Conservation (phyloP, 1,140 invertebrate genomes). For the Drosophila truncata region DNA sequence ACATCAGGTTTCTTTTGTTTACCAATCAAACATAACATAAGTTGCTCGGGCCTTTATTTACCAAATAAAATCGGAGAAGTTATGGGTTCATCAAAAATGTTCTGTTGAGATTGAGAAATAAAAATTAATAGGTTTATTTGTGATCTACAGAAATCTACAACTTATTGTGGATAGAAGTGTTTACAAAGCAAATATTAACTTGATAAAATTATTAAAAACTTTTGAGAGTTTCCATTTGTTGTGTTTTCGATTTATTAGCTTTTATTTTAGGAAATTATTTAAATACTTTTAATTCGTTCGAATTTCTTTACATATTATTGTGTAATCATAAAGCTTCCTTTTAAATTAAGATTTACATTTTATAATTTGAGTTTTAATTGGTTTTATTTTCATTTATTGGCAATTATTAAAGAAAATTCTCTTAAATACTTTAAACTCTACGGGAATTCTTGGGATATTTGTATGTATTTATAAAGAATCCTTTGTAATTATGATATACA, state of each 20-base stretch:
- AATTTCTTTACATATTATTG: background rate
- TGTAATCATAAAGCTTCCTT: too few species aligned
- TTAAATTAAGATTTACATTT: too few species aligned
- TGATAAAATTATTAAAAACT: background rate
- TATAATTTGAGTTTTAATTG: too few species aligned
- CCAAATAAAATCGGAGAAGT: conserved; percentile 12
- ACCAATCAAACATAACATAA: conserved; percentile 42
- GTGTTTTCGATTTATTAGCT: background rate
- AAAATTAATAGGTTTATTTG: conserved; percentile 8
- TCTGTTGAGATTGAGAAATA: conserved; percentile 2
- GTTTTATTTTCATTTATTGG: too few species aligned
- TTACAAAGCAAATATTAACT: background rate
- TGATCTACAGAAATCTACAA: background rate
- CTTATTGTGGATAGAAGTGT: background rate
- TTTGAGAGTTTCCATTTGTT: background rate
- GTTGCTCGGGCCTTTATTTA: conserved; percentile 28
- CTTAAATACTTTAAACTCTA: too few species aligned
- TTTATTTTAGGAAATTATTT: background rate
- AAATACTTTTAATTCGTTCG: background rate
- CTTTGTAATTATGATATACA: too few species aligned
- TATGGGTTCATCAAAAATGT: conserved; percentile 19
- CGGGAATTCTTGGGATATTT: too few species aligned
- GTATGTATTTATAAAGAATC: background rate
- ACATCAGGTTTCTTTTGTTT: conserved; percentile 57
- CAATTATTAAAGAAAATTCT: background rate